Base-by-base conservation (phyloP, 2,888 invertebrate genomes). In the Operophtera brumata region DNA sequence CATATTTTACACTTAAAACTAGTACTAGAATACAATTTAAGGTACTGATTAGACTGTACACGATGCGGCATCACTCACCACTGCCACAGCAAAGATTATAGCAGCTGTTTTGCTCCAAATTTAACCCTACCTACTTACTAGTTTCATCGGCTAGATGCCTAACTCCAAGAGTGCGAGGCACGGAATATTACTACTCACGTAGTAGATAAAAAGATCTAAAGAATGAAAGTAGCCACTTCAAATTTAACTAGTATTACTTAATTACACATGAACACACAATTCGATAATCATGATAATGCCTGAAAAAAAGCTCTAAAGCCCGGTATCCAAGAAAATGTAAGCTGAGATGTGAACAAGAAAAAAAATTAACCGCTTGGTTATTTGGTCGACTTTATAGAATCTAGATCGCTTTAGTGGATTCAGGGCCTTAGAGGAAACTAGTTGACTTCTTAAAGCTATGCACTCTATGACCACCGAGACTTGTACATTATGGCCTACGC, bases 41-140 rank as follows among this genome's bases (percentile, higher is more conserved):
- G 79, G 84, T 86, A 87, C 82, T 84, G 85, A 82, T 83, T 78
- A 82, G 86, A 86, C 80, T 88, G 82, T 86, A 86, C 86, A 82
- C 74, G 69, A 59, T 68, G 71, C 73, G 77, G 73, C 75, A 73
- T 69, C 64, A 74, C 25, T 69, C 64, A 74, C 25, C 11, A 6
- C 32, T 25, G 49, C 35, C 47, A 51, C 44, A 47, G 39, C 47
- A 30, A 14, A 36, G 13, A 13, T n/a, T 10, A 35, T 3, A 40
- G 25, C 44, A 47, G 47, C 40, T 47, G 36, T 49, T 11, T 12
- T 32, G 14, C 43, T 47, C 25, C 44, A 20, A 44, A 44, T 39
- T 12, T 39, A 13, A 36, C 32, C 44, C 47, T 43, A 39, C 26
- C 5, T 47, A 34, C 34, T 6, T 12, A 8, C 35, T 35, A 35